Base-by-base conservation (phyloP, 2,888 invertebrate genomes). In the Drosophila setosimentum region DNA sequence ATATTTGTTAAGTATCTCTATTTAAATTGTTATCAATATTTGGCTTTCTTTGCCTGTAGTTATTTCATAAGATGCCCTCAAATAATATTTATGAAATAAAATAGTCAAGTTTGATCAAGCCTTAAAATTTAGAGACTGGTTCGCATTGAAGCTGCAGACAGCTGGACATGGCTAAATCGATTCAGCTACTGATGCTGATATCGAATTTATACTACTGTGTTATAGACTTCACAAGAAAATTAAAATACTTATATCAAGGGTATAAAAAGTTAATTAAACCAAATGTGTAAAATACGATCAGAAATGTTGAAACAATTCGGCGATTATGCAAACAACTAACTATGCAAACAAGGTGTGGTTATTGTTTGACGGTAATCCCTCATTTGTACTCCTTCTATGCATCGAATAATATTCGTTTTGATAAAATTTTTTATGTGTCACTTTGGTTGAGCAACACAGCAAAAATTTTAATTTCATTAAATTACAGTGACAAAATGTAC, bases 281-380 rank as follows among this genome's bases (percentile, higher is more conserved):
- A 59, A 29, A 33, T 35, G 21, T 55, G 29, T 57, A 16, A 60
- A 54, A 27, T 55, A 27, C 29, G 37, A 30, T 29, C 35, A 60
- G 5, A 29, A 16, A 57, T 40, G 37, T 55, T 40, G n/a, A 55
- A 40, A 57, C 42, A 40, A 40, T 42, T 42, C 42, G 3, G 18
- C 57, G 30, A 21, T 30, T 57, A 21, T 45, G n/a, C n/a, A n/a
- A n/a, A n/a, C n/a, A n/a, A n/a, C 42, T 18, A 30, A 30, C 30
- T 30, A 57, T 30, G 21, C 57, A 16, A 57, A 29, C 29, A 29
- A 30, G 40, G 42, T 57, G 29, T 57, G 40, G 29, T 40, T 45
- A 24, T 57, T 30, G 30, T 21, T 57, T 30, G 30, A 45, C 21
- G 6, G 10, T 30, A 42, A 57, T 57, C 30, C 57, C 45, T 21